A percentile compares a stretch with the other conserved stretches of the same genome.
Evolutionary conservation across 64 coral and sea anemone species (phyloP).

Genomic region (Stylophora pistillata): DNA sequence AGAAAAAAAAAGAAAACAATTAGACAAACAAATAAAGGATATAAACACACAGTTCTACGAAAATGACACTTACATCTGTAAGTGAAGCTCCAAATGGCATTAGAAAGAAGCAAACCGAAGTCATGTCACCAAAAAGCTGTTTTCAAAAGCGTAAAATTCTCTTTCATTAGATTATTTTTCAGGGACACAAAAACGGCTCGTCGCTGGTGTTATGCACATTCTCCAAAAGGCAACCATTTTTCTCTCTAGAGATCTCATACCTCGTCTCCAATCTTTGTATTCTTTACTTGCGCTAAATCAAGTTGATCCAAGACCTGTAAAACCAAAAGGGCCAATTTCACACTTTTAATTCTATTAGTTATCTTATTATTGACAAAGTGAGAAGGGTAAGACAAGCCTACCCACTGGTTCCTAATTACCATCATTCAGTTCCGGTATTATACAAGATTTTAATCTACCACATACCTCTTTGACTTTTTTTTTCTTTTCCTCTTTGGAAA

Average conservation of each 20-base stretch:
- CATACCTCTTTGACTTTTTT: constrained; percentile 53
- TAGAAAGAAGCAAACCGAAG: background rate
- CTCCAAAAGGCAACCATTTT: too few relatives aligned
- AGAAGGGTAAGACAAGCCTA: background rate
- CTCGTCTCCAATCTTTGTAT: constrained; percentile 79
- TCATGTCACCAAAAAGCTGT: background rate
- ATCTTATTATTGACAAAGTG: too few relatives aligned
- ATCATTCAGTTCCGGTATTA: background rate
- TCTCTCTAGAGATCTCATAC: background rate
- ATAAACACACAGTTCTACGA: too few relatives aligned
- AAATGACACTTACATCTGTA: background rate
- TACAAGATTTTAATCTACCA: background rate
- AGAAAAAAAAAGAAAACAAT: background rate
- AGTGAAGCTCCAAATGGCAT: background rate
- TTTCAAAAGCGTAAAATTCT: background rate
- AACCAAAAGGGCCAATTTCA: background rate
- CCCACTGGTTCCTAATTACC: background rate
- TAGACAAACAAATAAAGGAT: background rate
- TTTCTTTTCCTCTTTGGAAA: constrained; percentile 14
- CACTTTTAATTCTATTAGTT: background rate
- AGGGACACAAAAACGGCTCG: too few relatives aligned
- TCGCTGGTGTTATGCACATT: too few relatives aligned
- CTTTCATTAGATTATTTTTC: too few relatives aligned
- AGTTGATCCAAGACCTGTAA: constrained; percentile 62
- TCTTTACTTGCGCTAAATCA: constrained; percentile 47